Evolutionary conservation across 2,797 vertebrate species (phyloP).

Genomic region (Amniataba percoides): DNA sequence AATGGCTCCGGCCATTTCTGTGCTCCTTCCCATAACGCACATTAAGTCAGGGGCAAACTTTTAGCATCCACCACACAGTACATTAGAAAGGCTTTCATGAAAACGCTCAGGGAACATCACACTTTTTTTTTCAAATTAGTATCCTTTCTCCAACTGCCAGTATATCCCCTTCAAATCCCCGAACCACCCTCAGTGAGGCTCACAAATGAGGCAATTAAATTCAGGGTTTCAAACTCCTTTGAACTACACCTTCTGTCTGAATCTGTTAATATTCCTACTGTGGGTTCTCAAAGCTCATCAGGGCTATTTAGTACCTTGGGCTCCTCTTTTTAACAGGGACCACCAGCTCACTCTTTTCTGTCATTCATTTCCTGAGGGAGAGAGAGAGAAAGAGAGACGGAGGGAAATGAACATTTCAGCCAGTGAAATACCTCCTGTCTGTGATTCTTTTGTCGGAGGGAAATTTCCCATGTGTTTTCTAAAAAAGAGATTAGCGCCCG

Average conservation of each 20-base stretch:
- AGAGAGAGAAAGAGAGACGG: slow-evolving; percentile 15
- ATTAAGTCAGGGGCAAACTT: slow-evolving; percentile 50
- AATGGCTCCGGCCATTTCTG: slow-evolving; percentile 20
- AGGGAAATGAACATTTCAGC: slow-evolving; percentile 54
- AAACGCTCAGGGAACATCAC: slow-evolving; percentile 27
- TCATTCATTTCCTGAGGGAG: slow-evolving; percentile 60
- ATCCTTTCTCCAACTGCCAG: slow-evolving; percentile 55
- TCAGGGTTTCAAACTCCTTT: slow-evolving; percentile 66
- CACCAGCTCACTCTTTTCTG: slow-evolving; percentile 65
- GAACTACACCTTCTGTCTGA: slow-evolving; percentile 73
- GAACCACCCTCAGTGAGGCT: slow-evolving; percentile 58
- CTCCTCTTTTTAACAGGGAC: slow-evolving; percentile 63
- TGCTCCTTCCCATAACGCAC: slow-evolving; percentile 29
- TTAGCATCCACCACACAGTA: slow-evolving; percentile 43
- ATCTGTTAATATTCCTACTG: slow-evolving; percentile 71
- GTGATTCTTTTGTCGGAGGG: slow-evolving; percentile 52
- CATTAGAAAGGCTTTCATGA: slow-evolving; percentile 39
- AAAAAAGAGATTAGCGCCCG: slow-evolving; percentile 68
- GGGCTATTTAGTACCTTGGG: slow-evolving; percentile 62
- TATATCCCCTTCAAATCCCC: slow-evolving; percentile 62
- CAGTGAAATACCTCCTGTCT: slow-evolving; percentile 61
- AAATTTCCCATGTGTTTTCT: slow-evolving; percentile 76
- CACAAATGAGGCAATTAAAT: slow-evolving; percentile 81
- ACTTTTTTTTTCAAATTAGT: slow-evolving; percentile 54
- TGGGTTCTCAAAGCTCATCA: slow-evolving; percentile 67